Evolutionary conservation across 2,797 vertebrate species (phyloP).

Genomic region (Toxotes lorentzi): DNA sequence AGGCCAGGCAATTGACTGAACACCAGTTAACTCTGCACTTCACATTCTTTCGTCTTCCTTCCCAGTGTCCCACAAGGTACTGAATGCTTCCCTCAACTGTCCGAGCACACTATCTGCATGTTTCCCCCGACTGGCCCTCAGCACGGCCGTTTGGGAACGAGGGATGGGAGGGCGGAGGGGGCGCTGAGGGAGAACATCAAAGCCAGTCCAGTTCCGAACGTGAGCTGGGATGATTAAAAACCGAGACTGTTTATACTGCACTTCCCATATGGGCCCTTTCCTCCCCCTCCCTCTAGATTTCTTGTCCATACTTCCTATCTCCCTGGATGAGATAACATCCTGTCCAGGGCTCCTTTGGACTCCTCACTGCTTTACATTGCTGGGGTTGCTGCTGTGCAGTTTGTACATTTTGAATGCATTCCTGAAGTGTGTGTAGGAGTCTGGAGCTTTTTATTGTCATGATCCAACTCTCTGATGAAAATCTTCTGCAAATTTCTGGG

Average conservation of each 20-base stretch:
- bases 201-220: conserved; percentile 83
- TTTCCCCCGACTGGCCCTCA: conserved; percentile 49
- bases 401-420: not conserved
- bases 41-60: conserved; percentile 67
- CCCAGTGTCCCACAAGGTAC: conserved; percentile 73
- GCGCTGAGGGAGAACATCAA: conserved; percentile 85
- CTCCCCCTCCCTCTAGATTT: conserved; percentile 82
- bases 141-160: conserved; percentile 68
- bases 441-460: not conserved
- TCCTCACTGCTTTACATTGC: conserved; percentile 61
- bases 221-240: conserved; percentile 88
- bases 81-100: conserved; percentile 44
- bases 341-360: conserved; percentile 66
- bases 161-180: conserved; percentile 75
- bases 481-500: not conserved
- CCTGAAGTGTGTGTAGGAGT: not conserved
- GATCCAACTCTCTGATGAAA: not conserved
- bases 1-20: conserved; percentile 58
- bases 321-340: conserved; percentile 85
- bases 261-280: conserved; percentile 84
- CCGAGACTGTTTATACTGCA: conserved; percentile 86
- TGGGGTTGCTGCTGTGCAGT: conserved; percentile 30
- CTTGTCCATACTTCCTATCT: conserved; percentile 86
- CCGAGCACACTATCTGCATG: conserved; percentile 60
- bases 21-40: conserved; percentile 72